A percentile compares a stretch with the other conserved stretches of the same genome.
These are phyloP conservation scores for Polypterus senegalus DNA, from an alignment of 2,113 vertebrate species.

Conservation along the genomic window DNA sequence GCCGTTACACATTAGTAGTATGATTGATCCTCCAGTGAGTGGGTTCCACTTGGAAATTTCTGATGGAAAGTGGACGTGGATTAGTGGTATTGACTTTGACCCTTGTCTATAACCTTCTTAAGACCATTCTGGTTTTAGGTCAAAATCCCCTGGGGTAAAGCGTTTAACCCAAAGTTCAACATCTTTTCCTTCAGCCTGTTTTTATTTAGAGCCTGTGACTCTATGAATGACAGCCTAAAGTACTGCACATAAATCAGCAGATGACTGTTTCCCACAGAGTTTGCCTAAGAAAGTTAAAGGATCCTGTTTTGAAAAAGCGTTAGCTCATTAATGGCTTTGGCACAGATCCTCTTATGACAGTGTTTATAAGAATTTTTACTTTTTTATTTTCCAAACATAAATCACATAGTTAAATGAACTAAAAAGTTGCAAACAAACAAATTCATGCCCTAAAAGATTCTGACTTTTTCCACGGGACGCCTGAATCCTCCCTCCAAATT, in stretches of 20 bases:
- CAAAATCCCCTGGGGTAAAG: background rate
- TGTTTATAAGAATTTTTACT: slow-evolving; percentile 19
- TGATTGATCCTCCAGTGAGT: too few relatives aligned
- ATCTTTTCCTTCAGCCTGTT: slow-evolving; percentile 32
- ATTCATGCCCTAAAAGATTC: slow-evolving; percentile 20
- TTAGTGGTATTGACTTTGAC: too few relatives aligned
- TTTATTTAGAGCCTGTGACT: slow-evolving; percentile 39
- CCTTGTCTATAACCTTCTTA: too few relatives aligned
- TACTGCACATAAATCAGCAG: slow-evolving; percentile 21
- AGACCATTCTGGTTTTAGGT: too few relatives aligned
- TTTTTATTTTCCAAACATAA: slow-evolving; percentile 32
- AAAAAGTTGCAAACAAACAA: slow-evolving; percentile 32
- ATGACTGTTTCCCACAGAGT: slow-evolving; percentile 20
- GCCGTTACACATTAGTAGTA: too few relatives aligned
- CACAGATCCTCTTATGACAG: slow-evolving; percentile 20
- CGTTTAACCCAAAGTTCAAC: slow-evolving; percentile 32
- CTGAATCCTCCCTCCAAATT: slow-evolving; percentile 24
- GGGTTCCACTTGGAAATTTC: too few relatives aligned
- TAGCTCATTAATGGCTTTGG: slow-evolving; percentile 33
- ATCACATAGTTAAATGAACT: slow-evolving; percentile 21
- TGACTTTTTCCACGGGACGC: slow-evolving; percentile 28
- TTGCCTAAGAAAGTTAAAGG: slow-evolving; percentile 23
- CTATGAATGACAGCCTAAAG: slow-evolving; percentile 30
- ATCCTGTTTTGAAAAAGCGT: slow-evolving; percentile 23
- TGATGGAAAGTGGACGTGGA: too few relatives aligned